These are phyloP conservation scores for Ametastegia equiseti DNA, from an alignment of 2,888 invertebrate genomes.

Conservation along the genomic window DNA sequence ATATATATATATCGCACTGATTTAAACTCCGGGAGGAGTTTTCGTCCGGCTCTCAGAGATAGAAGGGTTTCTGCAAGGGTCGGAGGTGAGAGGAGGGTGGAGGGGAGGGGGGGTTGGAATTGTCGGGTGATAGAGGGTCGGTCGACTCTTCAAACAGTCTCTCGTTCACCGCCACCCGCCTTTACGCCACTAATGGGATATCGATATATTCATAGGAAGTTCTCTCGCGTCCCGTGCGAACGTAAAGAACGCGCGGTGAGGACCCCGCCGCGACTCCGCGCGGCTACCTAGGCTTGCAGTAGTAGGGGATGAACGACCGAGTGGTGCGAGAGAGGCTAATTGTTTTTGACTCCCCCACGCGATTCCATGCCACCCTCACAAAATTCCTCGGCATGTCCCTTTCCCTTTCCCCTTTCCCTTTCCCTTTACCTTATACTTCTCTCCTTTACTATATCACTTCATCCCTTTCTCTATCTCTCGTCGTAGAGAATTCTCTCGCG, in stretches of 20 bases:
- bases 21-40: slow-evolving; percentile 5
- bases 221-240: slow-evolving; percentile 61
- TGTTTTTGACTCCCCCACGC: slow-evolving; percentile 46
- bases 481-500: neutral
- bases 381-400: slow-evolving; percentile 1
- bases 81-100: neutral
- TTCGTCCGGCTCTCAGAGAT: slow-evolving; percentile 9
- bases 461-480: too few species aligned
- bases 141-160: slow-evolving; percentile 66
- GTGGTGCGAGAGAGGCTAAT: slow-evolving; percentile 44
- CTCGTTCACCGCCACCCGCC: slow-evolving; percentile 48
- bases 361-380: neutral
- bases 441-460: too few species aligned
- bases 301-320: neutral
- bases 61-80: slow-evolving; percentile 10
- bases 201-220: slow-evolving; percentile 71
- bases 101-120: neutral
- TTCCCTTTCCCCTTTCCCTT: too few species aligned
- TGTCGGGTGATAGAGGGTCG: slow-evolving; percentile 15
- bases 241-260: slow-evolving; percentile 33
- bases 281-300: too few species aligned
- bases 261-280: too few species aligned
- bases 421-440: too few species aligned
- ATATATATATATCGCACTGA: neutral
- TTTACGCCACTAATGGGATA: slow-evolving; percentile 68